Evolutionary conservation across 2,113 vertebrate species (phyloP), one percentile per base, ranked within the genome.

Genomic region (Coryphaenoides rupestris): DNA sequence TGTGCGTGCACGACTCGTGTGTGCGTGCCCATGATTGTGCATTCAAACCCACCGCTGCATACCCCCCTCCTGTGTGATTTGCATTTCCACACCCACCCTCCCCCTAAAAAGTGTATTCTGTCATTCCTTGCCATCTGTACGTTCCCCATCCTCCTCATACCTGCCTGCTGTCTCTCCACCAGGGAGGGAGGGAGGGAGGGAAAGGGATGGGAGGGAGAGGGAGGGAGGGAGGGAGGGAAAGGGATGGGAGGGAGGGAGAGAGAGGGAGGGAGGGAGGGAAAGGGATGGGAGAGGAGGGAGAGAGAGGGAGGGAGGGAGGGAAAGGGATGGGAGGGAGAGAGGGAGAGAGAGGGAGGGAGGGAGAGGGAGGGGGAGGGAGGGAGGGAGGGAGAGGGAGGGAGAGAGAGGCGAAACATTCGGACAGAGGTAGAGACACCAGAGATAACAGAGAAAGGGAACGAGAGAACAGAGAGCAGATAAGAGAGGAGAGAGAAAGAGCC

Each of bases 71-170:
- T n/a, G n/a, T 26, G 22, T 66, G 58, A 74, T 76, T 78, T 77
- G 60, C 40, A 78, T 76, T 66, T 63, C 63, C 57, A 49, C 52
- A 62, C 53, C 46, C 2, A 6, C 5, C 5, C 5, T 47, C 9
- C 17, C 47, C 47, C 1, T 14, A 49, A 49, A 49, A 55, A 40
- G 65, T 83, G 82, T 60, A 59, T 74, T 54, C 81, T 79, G 82
- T 87, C 83, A 81, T 78, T n/a, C 63, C 40, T 45, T 70, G 75
- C 86, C 88, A 89, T 89, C 87, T 90, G 90, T 76, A 77, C 15
- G 15, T 5, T 50, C 47, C 47, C 47, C 9, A 50, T 78, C 61
- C 65, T 77, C 74, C 72, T 66, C 70, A 78, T 80, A 87, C 78
- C 84, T 88, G 86, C 77, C 81, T 78, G 68, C 56, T 70, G 76